Base-by-base conservation (phyloP, 2,888 invertebrate species). In the Rhabditophanes sp. region DNA sequence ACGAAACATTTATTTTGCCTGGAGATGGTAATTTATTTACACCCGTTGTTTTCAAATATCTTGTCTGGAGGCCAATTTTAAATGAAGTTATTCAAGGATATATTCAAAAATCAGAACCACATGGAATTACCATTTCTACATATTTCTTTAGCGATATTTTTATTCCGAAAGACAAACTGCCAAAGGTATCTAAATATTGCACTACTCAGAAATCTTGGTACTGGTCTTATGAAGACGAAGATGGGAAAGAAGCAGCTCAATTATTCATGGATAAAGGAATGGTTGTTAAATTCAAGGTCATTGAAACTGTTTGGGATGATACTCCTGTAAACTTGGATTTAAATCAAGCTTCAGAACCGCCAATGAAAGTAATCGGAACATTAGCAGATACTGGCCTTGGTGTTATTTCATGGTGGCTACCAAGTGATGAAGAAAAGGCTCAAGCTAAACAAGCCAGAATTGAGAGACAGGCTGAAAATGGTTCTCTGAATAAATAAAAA, bases 71-170 rank as follows among this genome's bases (percentile, higher is more conserved):
- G 31, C 96, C 93, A 0, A 78, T 81, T 58, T 75, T 84, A 45
- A 90, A 90, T 69, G 90, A 93, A 71, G 78, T 96, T 36, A 67
- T 96, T 9, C 75, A 80, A 41, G 96, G 93, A 4, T 87, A 82
- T 71, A 85, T 93, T 44, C 77, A 82, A 53, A 80, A 78, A 64
- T 45, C 36, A 3, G 34, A 12, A 33, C 44, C 19, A 30, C 44
- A 30, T 45, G 56, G 23, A 19, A 25, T 82, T 16, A 44, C 41
- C 16, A 33, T 54, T 32, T 42, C 50, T 30, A 67, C 93, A 50
- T 87, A 84, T 33, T 93, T 93, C 70, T 96, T 88, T 66, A 87
- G 87, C 69, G 93, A 96, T 64, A 85, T 96, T 44, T 69, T 88
- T 35, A 82, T 96, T 60, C 84, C 88, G 19, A 78, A 83, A 1